Evolutionary conservation across 2,888 invertebrate genomes (phyloP).

Genomic region (Acleris sparsana): DNA sequence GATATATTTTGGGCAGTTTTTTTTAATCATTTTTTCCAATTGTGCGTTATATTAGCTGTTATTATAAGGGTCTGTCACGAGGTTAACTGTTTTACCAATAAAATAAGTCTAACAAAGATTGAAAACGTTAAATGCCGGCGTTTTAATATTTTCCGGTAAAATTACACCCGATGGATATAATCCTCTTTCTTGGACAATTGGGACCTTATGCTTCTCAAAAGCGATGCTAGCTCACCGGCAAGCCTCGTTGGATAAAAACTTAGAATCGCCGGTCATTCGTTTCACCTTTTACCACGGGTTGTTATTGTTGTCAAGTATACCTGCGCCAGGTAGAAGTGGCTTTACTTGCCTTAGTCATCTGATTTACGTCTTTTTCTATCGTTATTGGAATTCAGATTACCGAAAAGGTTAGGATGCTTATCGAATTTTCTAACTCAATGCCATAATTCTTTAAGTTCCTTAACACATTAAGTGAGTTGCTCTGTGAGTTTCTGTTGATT

Average conservation of each 20-base stretch:
- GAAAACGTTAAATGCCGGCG: too few relatives aligned
- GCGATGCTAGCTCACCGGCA: not conserved
- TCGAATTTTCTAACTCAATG: conserved; percentile 5
- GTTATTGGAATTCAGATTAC: conserved; percentile 30
- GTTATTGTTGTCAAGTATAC: conserved; percentile 35
- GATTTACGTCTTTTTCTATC: conserved; percentile 31
- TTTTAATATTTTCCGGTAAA: too few relatives aligned
- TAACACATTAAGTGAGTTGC: not conserved
- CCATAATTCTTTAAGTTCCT: not conserved
- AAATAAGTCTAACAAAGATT: too few relatives aligned
- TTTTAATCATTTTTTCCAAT: too few relatives aligned
- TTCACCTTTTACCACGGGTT: conserved; percentile 24
- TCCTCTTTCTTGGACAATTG: too few relatives aligned
- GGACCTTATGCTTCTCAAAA: not conserved
- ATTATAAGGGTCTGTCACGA: too few relatives aligned
- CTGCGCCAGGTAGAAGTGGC: conserved; percentile 33
- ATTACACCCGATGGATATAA: too few relatives aligned
- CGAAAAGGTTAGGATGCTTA: conserved; percentile 26
- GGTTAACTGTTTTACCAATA: too few relatives aligned
- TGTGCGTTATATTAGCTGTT: too few relatives aligned
- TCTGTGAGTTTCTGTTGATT: too few relatives aligned
- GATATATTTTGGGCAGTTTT: too few relatives aligned
- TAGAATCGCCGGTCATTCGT: conserved; percentile 15
- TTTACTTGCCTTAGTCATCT: conserved; percentile 29
- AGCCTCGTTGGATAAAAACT: conserved; percentile 6